Conservation (phyloP, 2,888 invertebrate genomes). For the Volucella bombylans region DNA sequence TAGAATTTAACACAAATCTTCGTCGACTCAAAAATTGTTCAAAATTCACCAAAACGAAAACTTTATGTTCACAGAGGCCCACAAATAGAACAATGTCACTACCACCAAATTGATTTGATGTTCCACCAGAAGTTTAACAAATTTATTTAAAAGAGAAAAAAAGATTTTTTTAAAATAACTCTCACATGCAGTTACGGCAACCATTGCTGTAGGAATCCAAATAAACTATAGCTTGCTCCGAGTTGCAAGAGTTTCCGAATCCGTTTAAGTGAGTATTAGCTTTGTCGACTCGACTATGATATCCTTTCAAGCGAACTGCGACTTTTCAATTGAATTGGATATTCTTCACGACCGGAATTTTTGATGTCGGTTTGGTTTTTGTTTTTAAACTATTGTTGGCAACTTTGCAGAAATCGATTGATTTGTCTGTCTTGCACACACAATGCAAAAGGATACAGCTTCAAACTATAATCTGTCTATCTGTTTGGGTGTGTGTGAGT, state of each 20-base stretch:
- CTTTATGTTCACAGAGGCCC: no score
- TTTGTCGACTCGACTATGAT: conserved; percentile 3
- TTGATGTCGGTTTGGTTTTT: not conserved
- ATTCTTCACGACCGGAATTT: not conserved
- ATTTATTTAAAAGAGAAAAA: conserved; percentile 5
- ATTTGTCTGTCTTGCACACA: conserved; percentile 6
- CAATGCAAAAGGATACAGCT: conserved; percentile 25
- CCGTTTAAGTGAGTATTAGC: no score
- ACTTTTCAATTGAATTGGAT: conserved; percentile 48
- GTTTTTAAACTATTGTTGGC: conserved; percentile 20
- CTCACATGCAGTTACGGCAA: conserved; percentile 69
- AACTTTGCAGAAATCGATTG: conserved; percentile 42
- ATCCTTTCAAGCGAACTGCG: conserved; percentile 39
- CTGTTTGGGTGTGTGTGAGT: not conserved
- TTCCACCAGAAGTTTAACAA: conserved; percentile 5
- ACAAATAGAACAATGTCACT: not conserved
- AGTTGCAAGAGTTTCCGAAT: no score
- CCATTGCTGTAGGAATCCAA: conserved; percentile 33
- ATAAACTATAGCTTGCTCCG: conserved; percentile 1
- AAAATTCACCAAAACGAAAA: no score
- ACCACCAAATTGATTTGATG: not conserved
- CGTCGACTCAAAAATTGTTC: no score
- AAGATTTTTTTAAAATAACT: conserved; percentile 7
- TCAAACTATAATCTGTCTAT: not conserved
- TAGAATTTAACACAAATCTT: no score